A percentile compares a stretch with the other conserved stretches of the same genome.
Evolutionary conservation across 2,797 vertebrate genomes (phyloP).

Genomic region (Pangasius djambal): DNA sequence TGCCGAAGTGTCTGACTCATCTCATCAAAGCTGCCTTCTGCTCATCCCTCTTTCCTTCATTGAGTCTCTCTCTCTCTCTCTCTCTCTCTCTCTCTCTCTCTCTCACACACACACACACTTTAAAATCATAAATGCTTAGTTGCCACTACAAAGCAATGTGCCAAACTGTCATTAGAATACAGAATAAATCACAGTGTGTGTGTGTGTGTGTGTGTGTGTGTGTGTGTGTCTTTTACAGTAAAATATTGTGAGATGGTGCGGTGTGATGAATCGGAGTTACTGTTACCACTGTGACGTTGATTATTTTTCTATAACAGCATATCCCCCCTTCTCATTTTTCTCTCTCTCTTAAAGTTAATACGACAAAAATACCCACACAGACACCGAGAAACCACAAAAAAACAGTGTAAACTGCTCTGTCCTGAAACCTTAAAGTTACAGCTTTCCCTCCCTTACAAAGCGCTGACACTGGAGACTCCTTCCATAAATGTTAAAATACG

Average conservation of each 20-base stretch:
- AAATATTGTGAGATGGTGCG: not conserved
- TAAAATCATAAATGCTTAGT: not conserved
- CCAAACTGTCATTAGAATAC: not conserved
- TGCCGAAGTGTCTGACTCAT: slow-evolving; percentile 56
- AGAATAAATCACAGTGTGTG: not conserved
- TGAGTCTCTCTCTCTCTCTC: not conserved
- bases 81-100: not conserved
- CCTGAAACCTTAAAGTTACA: not conserved
- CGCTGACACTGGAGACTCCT: not conserved
- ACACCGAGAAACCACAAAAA: too few species aligned
- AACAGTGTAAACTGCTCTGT: too few species aligned
- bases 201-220: not conserved
- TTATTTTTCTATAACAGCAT: not conserved
- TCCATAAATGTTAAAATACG: not conserved
- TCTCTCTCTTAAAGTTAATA: not conserved
- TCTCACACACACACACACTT: not conserved
- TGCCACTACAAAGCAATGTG: not conserved
- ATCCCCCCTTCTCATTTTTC: not conserved
- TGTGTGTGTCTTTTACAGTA: not conserved
- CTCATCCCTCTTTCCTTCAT: slow-evolving; percentile 38
- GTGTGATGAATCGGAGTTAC: not conserved
- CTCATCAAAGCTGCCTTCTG: slow-evolving; percentile 59
- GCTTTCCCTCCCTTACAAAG: not conserved
- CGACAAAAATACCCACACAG: not conserved
- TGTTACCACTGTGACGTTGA: not conserved